These are phyloP conservation scores for Agriotes lineatus DNA, from an alignment of 2,888 invertebrate genomes.

Conservation along the genomic window DNA sequence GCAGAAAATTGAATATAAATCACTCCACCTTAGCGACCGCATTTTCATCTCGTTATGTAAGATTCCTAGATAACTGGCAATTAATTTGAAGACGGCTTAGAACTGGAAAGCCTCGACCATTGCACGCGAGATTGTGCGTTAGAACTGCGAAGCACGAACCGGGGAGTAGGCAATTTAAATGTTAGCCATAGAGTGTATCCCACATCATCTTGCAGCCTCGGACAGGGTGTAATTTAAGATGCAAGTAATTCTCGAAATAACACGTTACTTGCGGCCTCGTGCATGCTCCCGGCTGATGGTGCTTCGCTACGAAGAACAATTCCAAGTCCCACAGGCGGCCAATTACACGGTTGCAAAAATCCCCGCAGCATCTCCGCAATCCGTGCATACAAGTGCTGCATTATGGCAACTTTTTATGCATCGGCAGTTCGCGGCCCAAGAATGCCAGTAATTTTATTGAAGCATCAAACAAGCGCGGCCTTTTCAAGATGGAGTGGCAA, in stretches of 20 bases:
- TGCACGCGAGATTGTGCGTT: no score
- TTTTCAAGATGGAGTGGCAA: no score
- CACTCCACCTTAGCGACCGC: not conserved
- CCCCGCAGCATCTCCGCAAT: not conserved
- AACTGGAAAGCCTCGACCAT: not conserved
- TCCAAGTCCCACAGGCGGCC: constrained; percentile 28
- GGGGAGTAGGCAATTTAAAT: constrained; percentile 7
- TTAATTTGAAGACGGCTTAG: no score
- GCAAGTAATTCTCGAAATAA: constrained; percentile 44
- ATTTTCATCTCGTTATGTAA: no score
- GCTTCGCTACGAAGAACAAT: constrained; percentile 29
- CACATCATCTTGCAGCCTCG: constrained; percentile 9
- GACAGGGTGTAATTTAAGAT: constrained; percentile 44
- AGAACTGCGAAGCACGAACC: constrained; percentile 1
- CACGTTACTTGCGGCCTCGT: constrained; percentile 41
- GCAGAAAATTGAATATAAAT: not conserved
- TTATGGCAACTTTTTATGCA: constrained; percentile 8
- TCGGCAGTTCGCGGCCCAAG: not conserved
- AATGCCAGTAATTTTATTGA: not conserved
- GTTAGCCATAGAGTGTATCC: not conserved
- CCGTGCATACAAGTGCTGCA: constrained; percentile 3
- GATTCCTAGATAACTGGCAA: not conserved
- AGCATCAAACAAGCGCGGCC: not conserved
- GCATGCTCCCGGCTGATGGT: constrained; percentile 43
- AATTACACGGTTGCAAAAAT: constrained; percentile 34